phyloP scores from a whole-genome alignment of 92 coral and sea anemone genomes.

The Porites cylindrica region DNA sequence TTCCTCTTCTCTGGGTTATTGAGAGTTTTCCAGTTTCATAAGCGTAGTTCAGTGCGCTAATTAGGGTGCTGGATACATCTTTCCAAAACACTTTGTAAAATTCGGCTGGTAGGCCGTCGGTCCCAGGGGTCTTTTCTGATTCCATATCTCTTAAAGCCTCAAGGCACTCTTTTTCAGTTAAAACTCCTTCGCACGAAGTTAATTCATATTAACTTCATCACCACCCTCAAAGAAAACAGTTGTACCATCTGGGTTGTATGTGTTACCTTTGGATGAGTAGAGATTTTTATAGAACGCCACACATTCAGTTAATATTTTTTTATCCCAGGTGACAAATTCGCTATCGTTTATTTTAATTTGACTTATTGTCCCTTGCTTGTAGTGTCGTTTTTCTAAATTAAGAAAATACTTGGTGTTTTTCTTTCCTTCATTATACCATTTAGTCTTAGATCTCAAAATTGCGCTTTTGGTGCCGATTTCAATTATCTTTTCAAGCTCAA shows the following conservation, averaged over 20 bases:
- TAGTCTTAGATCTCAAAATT: too few relatives aligned
- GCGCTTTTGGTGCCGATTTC: too few relatives aligned
- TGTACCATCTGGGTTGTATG: too few relatives aligned
- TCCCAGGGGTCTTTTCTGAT: conserved; percentile 31
- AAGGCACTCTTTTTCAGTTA: too few relatives aligned
- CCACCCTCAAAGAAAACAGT: too few relatives aligned
- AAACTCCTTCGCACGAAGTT: too few relatives aligned
- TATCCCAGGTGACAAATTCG: conserved; percentile 31
- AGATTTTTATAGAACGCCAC: conserved; percentile 8
- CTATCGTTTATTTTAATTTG: conserved; percentile 22
- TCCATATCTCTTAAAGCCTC: too few relatives aligned
- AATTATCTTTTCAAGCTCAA: too few relatives aligned
- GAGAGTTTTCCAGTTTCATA: conserved; percentile 26
- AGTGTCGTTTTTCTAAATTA: conserved; percentile 54
- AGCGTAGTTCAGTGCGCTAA: conserved; percentile 13
- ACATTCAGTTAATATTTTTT: conserved; percentile 35
- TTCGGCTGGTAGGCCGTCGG: background rate
- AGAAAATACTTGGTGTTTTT: conserved; percentile 53
- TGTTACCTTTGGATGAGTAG: too few relatives aligned
- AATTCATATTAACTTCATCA: too few relatives aligned
- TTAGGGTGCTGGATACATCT: conserved; percentile 1
- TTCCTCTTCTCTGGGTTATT: background rate
- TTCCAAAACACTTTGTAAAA: too few relatives aligned
- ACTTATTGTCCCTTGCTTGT: conserved; percentile 38
- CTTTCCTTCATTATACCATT: too few relatives aligned